A percentile compares a stretch with the other conserved stretches of the same genome.
Evolutionary conservation across 2,888 invertebrate genomes (phyloP).

Genomic region (Callosobruchus maculatus): DNA sequence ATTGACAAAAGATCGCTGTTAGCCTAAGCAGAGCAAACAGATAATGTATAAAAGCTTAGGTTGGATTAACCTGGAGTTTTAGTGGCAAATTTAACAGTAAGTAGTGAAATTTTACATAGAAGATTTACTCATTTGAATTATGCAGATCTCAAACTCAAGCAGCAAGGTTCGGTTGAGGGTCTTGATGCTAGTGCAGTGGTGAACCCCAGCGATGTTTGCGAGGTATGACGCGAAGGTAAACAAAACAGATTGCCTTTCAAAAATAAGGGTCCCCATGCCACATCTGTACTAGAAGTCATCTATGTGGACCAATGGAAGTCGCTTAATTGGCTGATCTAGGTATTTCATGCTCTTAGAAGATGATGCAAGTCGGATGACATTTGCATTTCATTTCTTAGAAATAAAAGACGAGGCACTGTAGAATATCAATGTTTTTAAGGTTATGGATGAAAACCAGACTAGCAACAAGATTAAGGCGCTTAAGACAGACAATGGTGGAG

Average conservation of each 20-base stretch:
- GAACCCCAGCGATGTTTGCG: neutral
- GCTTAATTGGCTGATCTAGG: slow-evolving; percentile 2
- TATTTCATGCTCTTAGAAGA: slow-evolving; percentile 6
- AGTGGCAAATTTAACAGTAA: neutral
- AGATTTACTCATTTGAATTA: neutral
- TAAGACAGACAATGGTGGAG: slow-evolving; percentile 16
- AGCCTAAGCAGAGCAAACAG: neutral
- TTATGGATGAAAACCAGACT: slow-evolving; percentile 17
- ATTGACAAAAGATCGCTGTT: neutral
- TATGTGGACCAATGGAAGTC: slow-evolving; percentile 13
- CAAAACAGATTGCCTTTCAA: slow-evolving; percentile 31
- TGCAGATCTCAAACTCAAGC: neutral
- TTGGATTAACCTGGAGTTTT: neutral
- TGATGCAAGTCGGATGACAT: slow-evolving; percentile 2
- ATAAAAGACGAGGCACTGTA: slow-evolving; percentile 3
- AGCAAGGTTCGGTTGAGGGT: neutral
- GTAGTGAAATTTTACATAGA: neutral
- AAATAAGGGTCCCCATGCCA: slow-evolving; percentile 10
- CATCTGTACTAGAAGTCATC: slow-evolving; percentile 15
- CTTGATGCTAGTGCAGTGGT: neutral
- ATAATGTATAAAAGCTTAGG: slow-evolving; percentile 21
- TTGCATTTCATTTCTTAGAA: slow-evolving; percentile 6
- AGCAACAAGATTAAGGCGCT: slow-evolving; percentile 12
- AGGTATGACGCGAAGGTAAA: slow-evolving; percentile 27
- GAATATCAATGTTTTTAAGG: slow-evolving; percentile 13